Conservation (phyloP, 2,888 invertebrate species). For the Lasioglossum malachurum region DNA sequence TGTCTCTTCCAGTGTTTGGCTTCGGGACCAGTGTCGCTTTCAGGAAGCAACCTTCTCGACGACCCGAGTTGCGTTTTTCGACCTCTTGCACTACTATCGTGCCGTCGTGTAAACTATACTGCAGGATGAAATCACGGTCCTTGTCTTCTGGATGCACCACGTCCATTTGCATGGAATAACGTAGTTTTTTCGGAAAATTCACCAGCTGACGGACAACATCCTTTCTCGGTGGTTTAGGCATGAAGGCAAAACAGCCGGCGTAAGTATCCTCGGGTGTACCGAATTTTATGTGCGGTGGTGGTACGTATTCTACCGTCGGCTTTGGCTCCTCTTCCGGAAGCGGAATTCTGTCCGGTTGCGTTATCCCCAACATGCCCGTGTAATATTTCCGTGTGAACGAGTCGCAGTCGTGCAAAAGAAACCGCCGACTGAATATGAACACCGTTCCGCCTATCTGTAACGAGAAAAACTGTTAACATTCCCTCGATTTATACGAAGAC, state of each 20-base stretch:
- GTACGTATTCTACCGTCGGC: constrained; percentile 33
- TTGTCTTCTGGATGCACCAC: constrained; percentile 92
- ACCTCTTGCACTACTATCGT: constrained; percentile 91
- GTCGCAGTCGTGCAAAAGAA: constrained; percentile 93
- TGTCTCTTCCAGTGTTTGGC: constrained; percentile 89
- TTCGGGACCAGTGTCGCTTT: constrained; percentile 89
- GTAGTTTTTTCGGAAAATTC: constrained; percentile 88
- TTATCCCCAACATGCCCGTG: constrained; percentile 86
- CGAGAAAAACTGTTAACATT: neutral
- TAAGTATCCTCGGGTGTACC: constrained; percentile 92
- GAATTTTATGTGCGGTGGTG: constrained; percentile 90
- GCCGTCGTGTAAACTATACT: constrained; percentile 91
- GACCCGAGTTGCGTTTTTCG: constrained; percentile 90
- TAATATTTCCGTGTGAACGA: constrained; percentile 92
- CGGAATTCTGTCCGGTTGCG: constrained; percentile 84
- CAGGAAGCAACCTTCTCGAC: constrained; percentile 90
- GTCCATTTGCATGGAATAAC: constrained; percentile 92
- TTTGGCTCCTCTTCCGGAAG: constrained; percentile 55
- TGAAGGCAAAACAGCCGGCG: constrained; percentile 89
- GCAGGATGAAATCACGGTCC: constrained; percentile 90
- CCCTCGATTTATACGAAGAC: neutral
- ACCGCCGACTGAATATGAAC: constrained; percentile 89
- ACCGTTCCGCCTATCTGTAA: constrained; percentile 89
- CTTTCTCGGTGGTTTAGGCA: constrained; percentile 90
- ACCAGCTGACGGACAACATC: constrained; percentile 91